A percentile compares a stretch with the other conserved stretches of the same genome.
These are phyloP conservation scores for Dendroctonus valens DNA, from an alignment of 1,140 invertebrate species.

Conservation along the genomic window DNA sequence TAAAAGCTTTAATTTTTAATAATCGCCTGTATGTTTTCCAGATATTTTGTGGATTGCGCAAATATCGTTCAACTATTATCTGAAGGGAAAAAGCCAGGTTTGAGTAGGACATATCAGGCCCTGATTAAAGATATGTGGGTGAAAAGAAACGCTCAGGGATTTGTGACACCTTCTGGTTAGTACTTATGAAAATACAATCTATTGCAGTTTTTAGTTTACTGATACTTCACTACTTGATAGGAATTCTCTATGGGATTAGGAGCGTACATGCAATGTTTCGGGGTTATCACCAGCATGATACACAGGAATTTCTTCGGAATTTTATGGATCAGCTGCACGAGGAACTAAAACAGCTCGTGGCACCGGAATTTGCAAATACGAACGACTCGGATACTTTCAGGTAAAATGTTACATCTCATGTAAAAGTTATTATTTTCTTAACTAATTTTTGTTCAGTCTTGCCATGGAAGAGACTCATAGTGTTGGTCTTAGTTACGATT, in stretches of 20 bases:
- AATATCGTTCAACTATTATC: slow-evolving; percentile 64
- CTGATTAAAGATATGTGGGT: slow-evolving; percentile 81
- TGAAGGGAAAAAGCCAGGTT: slow-evolving; percentile 70
- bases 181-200: neutral
- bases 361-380: slow-evolving; percentile 35
- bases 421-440: neutral
- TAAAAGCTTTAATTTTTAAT: too few species aligned
- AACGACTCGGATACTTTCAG: slow-evolving; percentile 43
- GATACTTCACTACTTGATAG: slow-evolving; percentile 13
- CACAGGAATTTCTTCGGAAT: slow-evolving; percentile 95
- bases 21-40: neutral
- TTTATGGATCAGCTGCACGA: slow-evolving; percentile 98
- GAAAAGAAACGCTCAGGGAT: slow-evolving; percentile 65
- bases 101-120: slow-evolving; percentile 68
- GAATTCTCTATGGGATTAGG: slow-evolving; percentile 47
- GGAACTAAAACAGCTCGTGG: slow-evolving; percentile 74
- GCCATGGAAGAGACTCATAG: slow-evolving; percentile 42
- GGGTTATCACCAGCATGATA: slow-evolving; percentile 89
- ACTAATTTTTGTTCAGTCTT: slow-evolving; percentile 25
- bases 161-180: slow-evolving; percentile 75
- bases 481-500: slow-evolving; percentile 38
- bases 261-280: slow-evolving; percentile 91
- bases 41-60: slow-evolving; percentile 84
- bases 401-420: neutral
- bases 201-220: too few species aligned